Evolutionary conservation across 2,888 invertebrate species (phyloP), one percentile per base, ranked within the genome.

Genomic region (Noctua janthina): DNA sequence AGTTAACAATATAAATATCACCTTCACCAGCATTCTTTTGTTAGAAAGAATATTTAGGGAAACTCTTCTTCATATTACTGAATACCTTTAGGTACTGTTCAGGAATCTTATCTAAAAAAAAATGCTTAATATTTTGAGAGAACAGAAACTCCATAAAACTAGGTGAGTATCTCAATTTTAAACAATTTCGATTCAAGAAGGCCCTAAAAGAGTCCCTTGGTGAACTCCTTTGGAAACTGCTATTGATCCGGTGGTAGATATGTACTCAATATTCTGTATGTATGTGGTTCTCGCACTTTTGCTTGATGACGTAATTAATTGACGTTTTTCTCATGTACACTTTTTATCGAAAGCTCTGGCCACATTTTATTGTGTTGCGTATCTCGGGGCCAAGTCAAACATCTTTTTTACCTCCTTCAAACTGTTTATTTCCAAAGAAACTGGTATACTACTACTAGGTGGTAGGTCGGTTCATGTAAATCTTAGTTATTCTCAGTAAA

Each of bases 401-500:
- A 35, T 68, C 17, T 69, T 74, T 46, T 68, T 13, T 13, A 64
- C 56, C 10, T 64, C 29, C 11, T 8, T 51, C 20, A 64, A 43
- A 54, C 56, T 62, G 29, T 51, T 59, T 46, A 54, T 29, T 74
- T 23, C 11, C n/a, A 29, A 64, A 20, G 6, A 62, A 64, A 49
- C 46, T 17, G 6, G 13, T n/a, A 62, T 23, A 17, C 46, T 68
- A 56, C 35, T 68, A 56, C 15, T 56, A 23, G 23, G 17, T 51
- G 64, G 20, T 54, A 64, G 29, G 62, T 20, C 54, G 8, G 15
- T 56, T 51, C 17, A 74, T 35, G n/a, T 49, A 69, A 66, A 54
- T 39, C 46, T 72, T n/a, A 70, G 39, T 70, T 72, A 76, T 59
- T 68, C 71, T 79, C 69, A 64, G 64, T 54, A 78, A 72, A 78